Conservation (phyloP, 64 coral and sea anemone species). For the Catalaphyllia jardinei region DNA sequence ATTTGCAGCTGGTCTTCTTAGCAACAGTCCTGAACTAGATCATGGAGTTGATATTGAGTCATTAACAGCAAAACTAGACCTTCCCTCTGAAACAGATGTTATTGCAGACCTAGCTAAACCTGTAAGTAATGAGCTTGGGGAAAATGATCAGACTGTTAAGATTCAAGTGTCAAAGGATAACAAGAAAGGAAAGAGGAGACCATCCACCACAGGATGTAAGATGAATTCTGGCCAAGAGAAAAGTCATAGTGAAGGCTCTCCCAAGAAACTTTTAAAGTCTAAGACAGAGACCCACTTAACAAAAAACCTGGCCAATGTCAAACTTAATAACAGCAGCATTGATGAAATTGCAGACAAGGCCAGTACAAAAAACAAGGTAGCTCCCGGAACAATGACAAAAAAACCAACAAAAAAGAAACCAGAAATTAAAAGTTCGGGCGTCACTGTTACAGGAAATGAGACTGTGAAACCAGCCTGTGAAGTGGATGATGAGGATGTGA, state of each 20-base stretch:
- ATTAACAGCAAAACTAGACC: slow-evolving; percentile 17
- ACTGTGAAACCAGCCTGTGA: slow-evolving; percentile 17
- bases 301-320: slow-evolving; percentile 29
- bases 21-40: background rate
- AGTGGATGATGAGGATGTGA: slow-evolving; percentile 61
- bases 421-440: slow-evolving; percentile 50
- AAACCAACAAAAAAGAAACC: slow-evolving; percentile 59
- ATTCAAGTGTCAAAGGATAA: background rate
- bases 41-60: slow-evolving; percentile 32
- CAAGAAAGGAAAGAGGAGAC: slow-evolving; percentile 19
- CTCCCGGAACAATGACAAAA: background rate
- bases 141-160: slow-evolving; percentile 8
- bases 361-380: background rate
- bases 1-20: background rate
- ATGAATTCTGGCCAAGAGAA: background rate
- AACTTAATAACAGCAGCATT: slow-evolving; percentile 25
- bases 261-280: slow-evolving; percentile 11
- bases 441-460: background rate
- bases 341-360: background rate
- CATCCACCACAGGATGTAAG: background rate
- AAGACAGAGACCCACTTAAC: slow-evolving; percentile 11
- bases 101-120: background rate
- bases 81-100: background rate
- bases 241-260: background rate
- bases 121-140: background rate